Evolutionary conservation across 2,113 vertebrate genomes (phyloP), one percentile per base, ranked within the genome.

Genomic region (Spea bombifrons): DNA sequence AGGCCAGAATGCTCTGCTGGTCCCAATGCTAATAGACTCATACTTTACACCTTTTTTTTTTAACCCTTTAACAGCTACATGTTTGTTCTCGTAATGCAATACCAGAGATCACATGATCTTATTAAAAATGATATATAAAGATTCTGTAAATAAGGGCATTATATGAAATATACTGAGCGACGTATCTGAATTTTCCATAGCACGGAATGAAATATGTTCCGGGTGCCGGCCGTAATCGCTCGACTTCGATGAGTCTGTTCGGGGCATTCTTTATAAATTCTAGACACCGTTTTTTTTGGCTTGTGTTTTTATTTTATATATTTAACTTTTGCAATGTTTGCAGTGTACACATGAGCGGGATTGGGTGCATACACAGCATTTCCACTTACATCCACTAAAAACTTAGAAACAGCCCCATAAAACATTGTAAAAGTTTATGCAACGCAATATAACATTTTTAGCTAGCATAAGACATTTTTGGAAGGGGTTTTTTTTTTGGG

Each of bases 401-500:
- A 66, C 7, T 12, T 3, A 53, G 8, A 30, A 75, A 47, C 17
- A 30, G 66, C 16, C 50, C 74, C 74, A 75, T 75, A 75, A 75
- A 75, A 55, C 65, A 75, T 50, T 75, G 74, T 75, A 67, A 75
- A 75, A 75, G 74, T 75, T 75, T 75, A 75, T 75, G 50, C 49
- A 75, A 75, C 50, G 64, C 74, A 53, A 67, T 75, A 67, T 67
- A 75, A 66, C 74, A 75, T 67, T 75, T 75, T 75, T 75, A 46
- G 64, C 50, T 66, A 63, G 47, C 50, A 45, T 66, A 66, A 75
- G 74, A 66, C 74, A 57, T 67, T 75, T 7, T 49, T 67, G 43
- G 63, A 5, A n/a, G 9, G 9, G 7, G 7, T 7, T 12, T 59
- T 59, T 59, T 8, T 59, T 3, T 13, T 57, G 9, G 9, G 9